A percentile compares a stretch with the other conserved stretches of the same genome.
phyloP scores from a whole-genome alignment of 2,888 invertebrate genomes.

The Eutolmus rufibarbis region DNA sequence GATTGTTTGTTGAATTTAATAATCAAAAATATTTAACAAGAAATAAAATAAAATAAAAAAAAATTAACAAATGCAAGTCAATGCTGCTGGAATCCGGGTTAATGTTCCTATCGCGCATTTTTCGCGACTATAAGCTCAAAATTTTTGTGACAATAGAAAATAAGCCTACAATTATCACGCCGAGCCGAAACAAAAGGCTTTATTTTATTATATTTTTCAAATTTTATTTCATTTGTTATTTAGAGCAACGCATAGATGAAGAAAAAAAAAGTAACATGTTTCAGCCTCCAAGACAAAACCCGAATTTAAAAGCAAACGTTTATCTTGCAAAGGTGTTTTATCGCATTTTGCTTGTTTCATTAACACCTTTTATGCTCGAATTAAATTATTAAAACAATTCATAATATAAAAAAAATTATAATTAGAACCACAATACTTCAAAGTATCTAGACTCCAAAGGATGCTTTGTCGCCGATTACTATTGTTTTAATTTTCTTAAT shows the following conservation, averaged over 20 bases:
- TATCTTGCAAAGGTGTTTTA: neutral
- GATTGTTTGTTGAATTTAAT: neutral
- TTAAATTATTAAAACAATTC: neutral
- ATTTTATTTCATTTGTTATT: neutral
- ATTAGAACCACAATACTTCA: too few relatives aligned
- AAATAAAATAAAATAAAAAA: neutral
- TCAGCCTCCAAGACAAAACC: neutral
- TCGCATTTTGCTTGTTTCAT: neutral
- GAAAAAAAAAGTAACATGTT: neutral
- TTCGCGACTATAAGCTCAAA: constrained; percentile 22
- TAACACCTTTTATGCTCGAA: neutral
- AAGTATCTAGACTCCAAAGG: too few relatives aligned
- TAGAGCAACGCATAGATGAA: neutral
- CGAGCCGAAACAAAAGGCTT: neutral
- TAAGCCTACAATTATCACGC: constrained; percentile 5
- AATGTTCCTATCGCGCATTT: constrained; percentile 26
- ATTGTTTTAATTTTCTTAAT: neutral
- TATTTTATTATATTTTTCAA: neutral
- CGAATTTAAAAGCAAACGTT: constrained; percentile 22
- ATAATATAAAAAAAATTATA: too few relatives aligned
- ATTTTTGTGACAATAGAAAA: constrained; percentile 32
- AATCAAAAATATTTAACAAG: too few relatives aligned
- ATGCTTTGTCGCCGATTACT: too few relatives aligned
- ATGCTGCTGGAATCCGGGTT: constrained; percentile 23
- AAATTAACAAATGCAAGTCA: neutral